Evolutionary conservation across 2,797 vertebrate genomes (phyloP).

Genomic region (Melanotaenia parkinsoni): DNA sequence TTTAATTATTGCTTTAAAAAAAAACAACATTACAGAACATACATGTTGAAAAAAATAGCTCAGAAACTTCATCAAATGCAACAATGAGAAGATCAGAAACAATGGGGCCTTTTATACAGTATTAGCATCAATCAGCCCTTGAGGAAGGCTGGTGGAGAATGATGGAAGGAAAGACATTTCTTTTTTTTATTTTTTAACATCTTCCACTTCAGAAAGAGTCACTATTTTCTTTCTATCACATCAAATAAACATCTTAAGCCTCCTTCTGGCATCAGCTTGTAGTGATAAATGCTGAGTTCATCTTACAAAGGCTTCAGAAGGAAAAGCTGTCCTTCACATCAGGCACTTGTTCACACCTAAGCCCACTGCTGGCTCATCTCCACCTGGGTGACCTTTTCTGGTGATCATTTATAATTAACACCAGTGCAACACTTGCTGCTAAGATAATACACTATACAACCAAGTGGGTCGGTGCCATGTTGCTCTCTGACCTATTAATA

Average conservation of each 20-base stretch:
- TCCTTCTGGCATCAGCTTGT: slow-evolving; percentile 19
- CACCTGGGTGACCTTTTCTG: slow-evolving; percentile 60
- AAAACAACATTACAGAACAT: neutral
- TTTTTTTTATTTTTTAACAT: slow-evolving; percentile 5
- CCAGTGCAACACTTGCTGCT: slow-evolving; percentile 27
- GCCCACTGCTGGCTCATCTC: slow-evolving; percentile 20
- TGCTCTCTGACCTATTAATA: slow-evolving; percentile 63
- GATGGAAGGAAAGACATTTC: neutral
- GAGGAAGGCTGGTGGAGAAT: slow-evolving; percentile 3
- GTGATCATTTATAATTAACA: slow-evolving; percentile 58
- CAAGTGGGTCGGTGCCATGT: slow-evolving; percentile 26
- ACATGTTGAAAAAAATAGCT: neutral
- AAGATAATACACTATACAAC: slow-evolving; percentile 41
- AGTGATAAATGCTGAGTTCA: slow-evolving; percentile 11
- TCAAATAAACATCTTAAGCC: slow-evolving; percentile 33
- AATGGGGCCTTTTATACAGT: slow-evolving; percentile 13
- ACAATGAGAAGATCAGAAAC: slow-evolving; percentile 26
- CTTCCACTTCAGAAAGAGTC: slow-evolving; percentile 9
- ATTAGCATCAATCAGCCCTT: slow-evolving; percentile 33
- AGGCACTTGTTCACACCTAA: slow-evolving; percentile 21
- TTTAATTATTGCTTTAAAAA: too few species aligned
- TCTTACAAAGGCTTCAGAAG: slow-evolving; percentile 17
- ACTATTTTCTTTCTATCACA: slow-evolving; percentile 21
- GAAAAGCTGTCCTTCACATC: slow-evolving; percentile 31
- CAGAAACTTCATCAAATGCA: slow-evolving; percentile 23